phyloP scores from a whole-genome alignment of 2,888 invertebrate species.

The Minunthozetes semirufus region DNA sequence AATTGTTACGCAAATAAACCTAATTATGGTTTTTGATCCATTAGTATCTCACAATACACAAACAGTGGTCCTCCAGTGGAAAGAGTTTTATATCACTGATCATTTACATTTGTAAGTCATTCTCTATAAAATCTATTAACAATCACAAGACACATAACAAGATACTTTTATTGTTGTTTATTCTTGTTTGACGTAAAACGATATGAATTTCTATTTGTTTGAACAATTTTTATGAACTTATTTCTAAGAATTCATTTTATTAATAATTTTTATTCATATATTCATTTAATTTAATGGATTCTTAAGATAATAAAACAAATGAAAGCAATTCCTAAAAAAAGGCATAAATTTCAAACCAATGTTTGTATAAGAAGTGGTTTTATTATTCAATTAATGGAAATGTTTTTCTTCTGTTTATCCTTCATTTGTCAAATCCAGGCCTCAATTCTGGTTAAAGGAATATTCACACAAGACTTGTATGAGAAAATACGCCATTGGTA shows the following conservation, averaged over 20 bases:
- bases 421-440: background rate
- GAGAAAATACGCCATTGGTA: constrained; percentile 25
- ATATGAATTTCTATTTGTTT: background rate
- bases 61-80: constrained; percentile 1
- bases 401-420: background rate
- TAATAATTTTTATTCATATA: no score
- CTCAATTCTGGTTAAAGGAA: constrained; percentile 3
- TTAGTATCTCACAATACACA: constrained; percentile 4
- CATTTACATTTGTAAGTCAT: background rate
- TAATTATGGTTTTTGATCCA: background rate
- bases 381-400: background rate
- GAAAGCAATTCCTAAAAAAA: no score
- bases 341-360: no score
- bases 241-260: no score
- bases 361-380: background rate
- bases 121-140: no score
- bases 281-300: no score
- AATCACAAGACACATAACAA: no score
- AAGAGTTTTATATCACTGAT: constrained; percentile 5
- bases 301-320: no score
- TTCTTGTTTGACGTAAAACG: no score
- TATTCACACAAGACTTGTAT: background rate
- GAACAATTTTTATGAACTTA: no score
- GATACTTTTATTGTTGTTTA: no score
- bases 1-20: background rate